These are phyloP conservation scores for Amiota mariae DNA, from an alignment of 2,888 invertebrate genomes.

Conservation along the genomic window DNA sequence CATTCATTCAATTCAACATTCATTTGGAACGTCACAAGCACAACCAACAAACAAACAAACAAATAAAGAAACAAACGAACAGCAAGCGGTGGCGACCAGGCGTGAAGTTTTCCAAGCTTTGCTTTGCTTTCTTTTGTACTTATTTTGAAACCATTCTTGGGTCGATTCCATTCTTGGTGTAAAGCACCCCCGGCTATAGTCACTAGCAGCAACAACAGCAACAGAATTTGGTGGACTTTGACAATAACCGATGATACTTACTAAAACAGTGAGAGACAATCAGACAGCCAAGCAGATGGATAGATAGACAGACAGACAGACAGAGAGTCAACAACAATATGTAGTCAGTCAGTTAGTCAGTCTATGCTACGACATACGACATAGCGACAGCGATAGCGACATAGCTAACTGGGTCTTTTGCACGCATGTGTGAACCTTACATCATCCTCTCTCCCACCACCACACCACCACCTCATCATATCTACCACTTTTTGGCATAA, in stretches of 20 bases:
- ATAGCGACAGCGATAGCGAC: too few relatives aligned
- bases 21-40: conserved; percentile 4
- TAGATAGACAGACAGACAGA: conserved; percentile 41
- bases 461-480: conserved; percentile 41
- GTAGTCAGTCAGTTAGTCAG: too few relatives aligned
- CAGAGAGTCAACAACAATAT: conserved; percentile 24
- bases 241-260: not conserved
- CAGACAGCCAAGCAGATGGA: not conserved
- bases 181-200: not conserved
- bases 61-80: not conserved
- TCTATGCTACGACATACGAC: too few relatives aligned
- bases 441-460: conserved; percentile 35
- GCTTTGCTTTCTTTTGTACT: conserved; percentile 42
- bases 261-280: too few relatives aligned
- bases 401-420: conserved; percentile 28
- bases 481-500: too few relatives aligned
- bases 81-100: conserved; percentile 40
- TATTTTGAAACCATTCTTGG: conserved; percentile 20
- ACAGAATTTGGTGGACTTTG: not conserved
- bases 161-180: conserved; percentile 20
- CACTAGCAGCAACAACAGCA: not conserved
- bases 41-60: not conserved
- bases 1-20: conserved; percentile 2
- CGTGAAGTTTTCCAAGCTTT: conserved; percentile 56
- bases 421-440: conserved; percentile 56